A percentile compares a stretch with the other conserved stretches of the same genome.
Conservation (phyloP, 2,797 vertebrate genomes). For the Diplodus sargus region DNA sequence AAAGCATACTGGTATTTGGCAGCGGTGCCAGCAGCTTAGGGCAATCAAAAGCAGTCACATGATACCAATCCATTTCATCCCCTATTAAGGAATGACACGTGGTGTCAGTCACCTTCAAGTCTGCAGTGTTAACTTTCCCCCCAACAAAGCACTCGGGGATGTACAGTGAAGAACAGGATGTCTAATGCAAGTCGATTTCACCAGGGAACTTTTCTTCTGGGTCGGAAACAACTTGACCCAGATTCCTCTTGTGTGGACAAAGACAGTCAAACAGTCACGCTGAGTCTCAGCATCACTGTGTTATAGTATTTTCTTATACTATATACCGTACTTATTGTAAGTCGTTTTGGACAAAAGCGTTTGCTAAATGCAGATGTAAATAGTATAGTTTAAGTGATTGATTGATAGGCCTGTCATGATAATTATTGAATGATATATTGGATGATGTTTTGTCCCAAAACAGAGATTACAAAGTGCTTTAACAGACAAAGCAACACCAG, state of each 20-base stretch:
- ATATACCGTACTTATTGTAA: too few relatives aligned
- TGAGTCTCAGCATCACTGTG: neutral
- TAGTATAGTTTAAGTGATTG: neutral
- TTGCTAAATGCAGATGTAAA: too few relatives aligned
- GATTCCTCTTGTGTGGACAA: neutral
- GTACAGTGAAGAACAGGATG: neutral
- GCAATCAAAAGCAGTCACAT: slow-evolving; percentile 77
- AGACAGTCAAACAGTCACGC: neutral
- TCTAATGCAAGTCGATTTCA: neutral
- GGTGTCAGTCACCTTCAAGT: slow-evolving; percentile 65
- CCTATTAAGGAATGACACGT: slow-evolving; percentile 60
- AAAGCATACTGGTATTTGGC: slow-evolving; percentile 74
- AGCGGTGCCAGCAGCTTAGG: slow-evolving; percentile 61
- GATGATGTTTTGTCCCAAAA: too few relatives aligned
- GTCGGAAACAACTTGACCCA: neutral
- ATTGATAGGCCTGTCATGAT: neutral
- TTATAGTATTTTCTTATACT: neutral
- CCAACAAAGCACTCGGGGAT: slow-evolving; percentile 24
- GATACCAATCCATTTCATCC: slow-evolving; percentile 64
- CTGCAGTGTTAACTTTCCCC: slow-evolving; percentile 22
- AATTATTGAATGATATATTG: too few relatives aligned
- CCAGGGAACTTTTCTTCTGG: neutral
- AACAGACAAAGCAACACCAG: too few relatives aligned
- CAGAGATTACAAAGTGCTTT: too few relatives aligned
- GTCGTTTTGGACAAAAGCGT: too few relatives aligned